phyloP scores from a whole-genome alignment of 2,113 vertebrate genomes.

The Platysteira castanea region DNA sequence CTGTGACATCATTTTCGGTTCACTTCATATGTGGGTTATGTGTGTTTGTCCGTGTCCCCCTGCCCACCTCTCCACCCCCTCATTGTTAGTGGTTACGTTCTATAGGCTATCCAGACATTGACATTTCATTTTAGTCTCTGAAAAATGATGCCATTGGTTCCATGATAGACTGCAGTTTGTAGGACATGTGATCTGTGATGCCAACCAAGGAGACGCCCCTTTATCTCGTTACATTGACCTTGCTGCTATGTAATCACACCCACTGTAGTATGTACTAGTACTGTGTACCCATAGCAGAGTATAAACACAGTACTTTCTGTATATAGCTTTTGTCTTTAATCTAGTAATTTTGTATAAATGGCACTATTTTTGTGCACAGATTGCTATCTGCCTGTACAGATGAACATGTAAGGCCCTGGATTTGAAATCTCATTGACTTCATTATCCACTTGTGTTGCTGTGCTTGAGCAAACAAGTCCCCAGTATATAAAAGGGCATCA shows the following conservation, averaged over 20 bases:
- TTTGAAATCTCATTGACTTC: neutral
- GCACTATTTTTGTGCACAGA: neutral
- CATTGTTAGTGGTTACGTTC: neutral
- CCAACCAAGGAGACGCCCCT: neutral
- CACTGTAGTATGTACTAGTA: neutral
- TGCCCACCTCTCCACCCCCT: neutral
- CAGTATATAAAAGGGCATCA: neutral
- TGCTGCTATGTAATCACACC: neutral
- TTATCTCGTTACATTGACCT: neutral
- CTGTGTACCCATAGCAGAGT: neutral
- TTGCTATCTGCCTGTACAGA: neutral
- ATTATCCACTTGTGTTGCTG: neutral
- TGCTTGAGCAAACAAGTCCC: neutral
- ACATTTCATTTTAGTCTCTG: neutral
- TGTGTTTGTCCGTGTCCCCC: neutral
- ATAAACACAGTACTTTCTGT: neutral
- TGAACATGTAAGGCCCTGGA: neutral
- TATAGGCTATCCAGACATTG: neutral
- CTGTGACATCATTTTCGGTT: constrained; percentile 46
- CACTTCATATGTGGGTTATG: constrained; percentile 50
- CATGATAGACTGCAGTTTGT: neutral
- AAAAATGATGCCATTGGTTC: neutral
- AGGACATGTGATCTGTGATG: neutral
- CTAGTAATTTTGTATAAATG: neutral
- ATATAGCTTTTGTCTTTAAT: neutral